Conservation (phyloP, 2,888 invertebrate genomes). For the Perizoma affinitatum region DNA sequence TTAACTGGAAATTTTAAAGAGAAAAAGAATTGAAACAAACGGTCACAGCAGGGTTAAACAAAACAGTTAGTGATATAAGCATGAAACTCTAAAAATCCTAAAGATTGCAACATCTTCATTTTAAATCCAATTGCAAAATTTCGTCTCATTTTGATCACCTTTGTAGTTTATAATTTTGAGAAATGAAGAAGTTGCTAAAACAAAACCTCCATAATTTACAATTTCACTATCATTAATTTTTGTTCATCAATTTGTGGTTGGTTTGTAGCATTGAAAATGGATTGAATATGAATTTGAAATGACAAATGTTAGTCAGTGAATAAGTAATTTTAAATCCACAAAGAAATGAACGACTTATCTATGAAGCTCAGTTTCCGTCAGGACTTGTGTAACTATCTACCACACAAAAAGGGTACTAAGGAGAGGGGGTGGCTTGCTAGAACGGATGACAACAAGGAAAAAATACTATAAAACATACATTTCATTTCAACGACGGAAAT, state of each 20-base stretch:
- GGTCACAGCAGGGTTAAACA: slow-evolving; percentile 79
- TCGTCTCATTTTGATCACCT: slow-evolving; percentile 7
- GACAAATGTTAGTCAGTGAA: slow-evolving; percentile 29
- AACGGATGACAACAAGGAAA: slow-evolving; percentile 45
- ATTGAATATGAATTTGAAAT: slow-evolving; percentile 28
- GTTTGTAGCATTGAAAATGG: slow-evolving; percentile 28
- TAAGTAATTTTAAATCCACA: slow-evolving; percentile 52
- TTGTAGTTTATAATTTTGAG: slow-evolving; percentile 24
- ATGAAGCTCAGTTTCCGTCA: slow-evolving; percentile 80
- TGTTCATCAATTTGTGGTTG: slow-evolving; percentile 70
- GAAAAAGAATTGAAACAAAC: slow-evolving; percentile 44
- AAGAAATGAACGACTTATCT: slow-evolving; percentile 69
- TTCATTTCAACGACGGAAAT: slow-evolving; percentile 45
- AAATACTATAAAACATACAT: slow-evolving; percentile 46
- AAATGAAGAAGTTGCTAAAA: slow-evolving; percentile 63
- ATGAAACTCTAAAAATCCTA: slow-evolving; percentile 60
- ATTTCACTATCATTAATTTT: slow-evolving; percentile 47
- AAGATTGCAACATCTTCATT: slow-evolving; percentile 60
- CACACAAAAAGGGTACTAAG: slow-evolving; percentile 52
- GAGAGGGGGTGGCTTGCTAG: slow-evolving; percentile 49
- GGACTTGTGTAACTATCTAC: slow-evolving; percentile 71
- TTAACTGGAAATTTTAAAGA: slow-evolving; percentile 41
- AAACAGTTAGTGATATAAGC: slow-evolving; percentile 75
- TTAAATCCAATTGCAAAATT: slow-evolving; percentile 34
- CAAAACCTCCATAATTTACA: slow-evolving; percentile 69